phyloP scores from a whole-genome alignment of 2,888 invertebrate genomes.

The Blera fallax region DNA sequence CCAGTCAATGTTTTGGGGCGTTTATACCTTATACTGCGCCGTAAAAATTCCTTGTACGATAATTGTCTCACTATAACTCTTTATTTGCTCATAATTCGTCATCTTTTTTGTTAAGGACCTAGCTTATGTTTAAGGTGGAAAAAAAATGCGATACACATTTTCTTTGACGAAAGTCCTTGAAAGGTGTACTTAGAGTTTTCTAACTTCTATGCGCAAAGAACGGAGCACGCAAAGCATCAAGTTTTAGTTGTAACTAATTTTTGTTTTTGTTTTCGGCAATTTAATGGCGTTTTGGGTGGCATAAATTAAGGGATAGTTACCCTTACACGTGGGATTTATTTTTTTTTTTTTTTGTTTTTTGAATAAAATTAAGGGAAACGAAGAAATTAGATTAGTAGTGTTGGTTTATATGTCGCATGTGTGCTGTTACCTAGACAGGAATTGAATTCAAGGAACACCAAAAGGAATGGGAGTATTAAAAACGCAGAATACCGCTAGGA shows the following conservation, averaged over 20 bases:
- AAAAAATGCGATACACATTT: background rate
- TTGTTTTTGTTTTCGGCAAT: background rate
- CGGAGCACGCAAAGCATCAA: constrained; percentile 10
- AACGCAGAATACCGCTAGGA: too few relatives aligned
- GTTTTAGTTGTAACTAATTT: background rate
- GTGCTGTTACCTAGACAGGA: background rate
- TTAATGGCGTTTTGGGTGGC: constrained; percentile 20
- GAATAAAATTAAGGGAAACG: background rate
- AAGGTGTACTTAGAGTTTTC: background rate
- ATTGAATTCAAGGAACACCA: background rate
- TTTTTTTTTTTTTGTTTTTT: background rate
- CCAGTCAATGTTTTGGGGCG: too few relatives aligned
- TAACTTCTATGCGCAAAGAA: background rate
- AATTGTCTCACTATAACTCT: background rate
- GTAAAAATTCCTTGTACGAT: background rate
- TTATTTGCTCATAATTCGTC: constrained; percentile 3
- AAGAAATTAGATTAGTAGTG: background rate
- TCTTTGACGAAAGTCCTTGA: background rate
- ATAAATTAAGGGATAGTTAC: constrained; percentile 23
- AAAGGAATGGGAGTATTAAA: too few relatives aligned
- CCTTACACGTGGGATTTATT: constrained; percentile 10
- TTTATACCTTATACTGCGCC: too few relatives aligned
- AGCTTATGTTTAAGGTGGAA: background rate
- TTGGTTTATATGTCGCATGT: background rate
- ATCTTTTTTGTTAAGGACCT: background rate